Conservation (phyloP, 1,140 invertebrate species). For the Neodiprion fabricii region DNA sequence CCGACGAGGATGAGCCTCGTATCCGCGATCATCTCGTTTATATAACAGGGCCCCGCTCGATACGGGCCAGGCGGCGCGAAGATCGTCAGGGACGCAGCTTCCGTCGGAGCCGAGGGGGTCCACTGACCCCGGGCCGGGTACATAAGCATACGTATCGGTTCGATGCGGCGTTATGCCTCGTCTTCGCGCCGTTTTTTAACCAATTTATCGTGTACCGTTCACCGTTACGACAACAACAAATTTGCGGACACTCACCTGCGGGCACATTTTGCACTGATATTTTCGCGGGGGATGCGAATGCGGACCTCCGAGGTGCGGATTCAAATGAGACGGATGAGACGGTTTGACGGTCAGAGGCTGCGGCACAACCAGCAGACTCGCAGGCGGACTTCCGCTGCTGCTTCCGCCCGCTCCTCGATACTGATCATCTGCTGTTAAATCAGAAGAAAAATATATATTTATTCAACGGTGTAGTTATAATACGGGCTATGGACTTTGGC, state of each 20-base stretch:
- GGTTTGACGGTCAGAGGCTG: conserved; percentile 83
- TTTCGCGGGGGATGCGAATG: conserved; percentile 70
- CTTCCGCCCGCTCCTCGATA: conserved; percentile 62
- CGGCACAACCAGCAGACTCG: conserved; percentile 83
- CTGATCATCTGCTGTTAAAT: conserved; percentile 59
- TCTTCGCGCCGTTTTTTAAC: neutral
- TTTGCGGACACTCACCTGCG: conserved; percentile 78
- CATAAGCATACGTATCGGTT: neutral
- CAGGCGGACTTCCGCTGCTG: conserved; percentile 60
- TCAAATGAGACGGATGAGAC: conserved; percentile 57
- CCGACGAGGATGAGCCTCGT: neutral
- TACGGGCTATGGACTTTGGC: neutral
- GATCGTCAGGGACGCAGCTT: neutral
- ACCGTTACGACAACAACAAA: too few relatives aligned
- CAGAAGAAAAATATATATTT: neutral
- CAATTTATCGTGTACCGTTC: too few relatives aligned
- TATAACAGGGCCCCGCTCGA: neutral
- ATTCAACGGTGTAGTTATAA: neutral
- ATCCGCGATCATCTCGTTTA: neutral
- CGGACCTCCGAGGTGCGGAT: conserved; percentile 56
- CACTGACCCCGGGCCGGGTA: neutral
- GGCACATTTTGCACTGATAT: conserved; percentile 99
- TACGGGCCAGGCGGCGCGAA: too few relatives aligned
- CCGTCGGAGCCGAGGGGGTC: neutral
- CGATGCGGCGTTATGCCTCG: neutral